Evolutionary conservation across 1,140 invertebrate genomes (phyloP).

Genomic region (Planococcus citri): DNA sequence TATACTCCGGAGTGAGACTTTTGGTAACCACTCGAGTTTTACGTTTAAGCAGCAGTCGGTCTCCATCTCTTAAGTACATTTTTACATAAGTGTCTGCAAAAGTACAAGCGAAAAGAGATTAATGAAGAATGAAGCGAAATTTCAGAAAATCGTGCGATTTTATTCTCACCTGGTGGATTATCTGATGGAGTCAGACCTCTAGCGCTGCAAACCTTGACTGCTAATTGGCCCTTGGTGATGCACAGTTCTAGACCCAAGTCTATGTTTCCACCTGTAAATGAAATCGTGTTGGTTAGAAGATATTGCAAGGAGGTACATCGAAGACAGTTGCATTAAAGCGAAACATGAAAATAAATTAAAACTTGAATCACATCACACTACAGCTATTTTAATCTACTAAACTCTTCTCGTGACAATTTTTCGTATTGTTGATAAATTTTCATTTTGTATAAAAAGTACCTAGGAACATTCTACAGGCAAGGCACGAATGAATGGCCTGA

Average conservation of each 20-base stretch:
- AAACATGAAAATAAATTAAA: too few relatives aligned
- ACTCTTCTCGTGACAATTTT: too few relatives aligned
- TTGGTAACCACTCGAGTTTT: conserved; percentile 74
- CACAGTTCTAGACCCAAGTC: conserved; percentile 76
- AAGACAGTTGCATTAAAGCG: not conserved
- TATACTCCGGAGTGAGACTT: conserved; percentile 66
- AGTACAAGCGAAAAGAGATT: too few relatives aligned
- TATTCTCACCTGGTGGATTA: conserved; percentile 43
- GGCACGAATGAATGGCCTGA: too few relatives aligned
- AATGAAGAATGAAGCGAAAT: too few relatives aligned
- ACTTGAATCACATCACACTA: too few relatives aligned
- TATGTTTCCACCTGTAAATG: conserved; percentile 47
- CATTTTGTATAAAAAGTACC: too few relatives aligned
- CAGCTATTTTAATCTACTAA: too few relatives aligned
- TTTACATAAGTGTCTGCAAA: conserved; percentile 80
- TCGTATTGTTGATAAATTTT: too few relatives aligned
- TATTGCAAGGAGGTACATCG: too few relatives aligned
- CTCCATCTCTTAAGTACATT: conserved; percentile 77
- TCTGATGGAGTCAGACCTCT: conserved; percentile 40
- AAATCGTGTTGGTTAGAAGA: not conserved
- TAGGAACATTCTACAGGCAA: too few relatives aligned
- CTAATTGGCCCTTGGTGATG: conserved; percentile 80
- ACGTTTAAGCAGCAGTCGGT: conserved; percentile 74
- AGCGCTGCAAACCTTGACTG: conserved; percentile 68
- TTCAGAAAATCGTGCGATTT: too few relatives aligned